These are phyloP conservation scores for Fregata magnificens DNA, from an alignment of 2,113 vertebrate species.

Conservation along the genomic window DNA sequence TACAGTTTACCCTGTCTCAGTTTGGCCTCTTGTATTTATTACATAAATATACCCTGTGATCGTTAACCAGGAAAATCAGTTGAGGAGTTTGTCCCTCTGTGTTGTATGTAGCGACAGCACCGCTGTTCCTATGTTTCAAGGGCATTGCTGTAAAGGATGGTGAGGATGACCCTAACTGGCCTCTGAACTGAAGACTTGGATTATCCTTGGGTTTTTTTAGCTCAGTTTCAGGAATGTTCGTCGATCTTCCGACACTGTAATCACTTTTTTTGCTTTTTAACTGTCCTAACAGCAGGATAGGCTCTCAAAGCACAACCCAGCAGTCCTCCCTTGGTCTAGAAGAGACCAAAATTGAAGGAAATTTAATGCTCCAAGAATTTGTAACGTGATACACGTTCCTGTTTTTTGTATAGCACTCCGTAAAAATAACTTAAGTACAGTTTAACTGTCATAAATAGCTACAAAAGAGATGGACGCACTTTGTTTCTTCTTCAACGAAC, in stretches of 20 bases:
- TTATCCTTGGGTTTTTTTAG: neutral
- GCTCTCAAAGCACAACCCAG: neutral
- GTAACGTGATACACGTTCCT: accelerated
- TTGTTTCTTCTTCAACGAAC: neutral
- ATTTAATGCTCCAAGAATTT: neutral
- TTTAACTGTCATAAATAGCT: neutral
- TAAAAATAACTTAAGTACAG: neutral
- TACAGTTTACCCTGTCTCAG: neutral
- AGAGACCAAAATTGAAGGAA: neutral
- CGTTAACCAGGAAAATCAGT: neutral
- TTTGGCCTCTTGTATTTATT: too few species aligned
- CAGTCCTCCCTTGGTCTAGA: neutral
- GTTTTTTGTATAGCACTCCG: neutral
- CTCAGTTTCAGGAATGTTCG: neutral
- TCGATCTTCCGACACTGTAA: neutral
- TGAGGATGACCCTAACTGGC: neutral
- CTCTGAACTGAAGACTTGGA: neutral
- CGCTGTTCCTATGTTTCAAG: neutral
- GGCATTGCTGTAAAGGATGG: neutral
- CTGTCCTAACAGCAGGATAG: neutral
- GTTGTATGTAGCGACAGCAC: too few species aligned
- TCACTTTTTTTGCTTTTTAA: neutral
- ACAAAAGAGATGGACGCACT: accelerated
- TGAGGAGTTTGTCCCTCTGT: neutral
- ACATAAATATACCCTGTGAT: neutral